These are phyloP conservation scores for Petaurus breviceps DNA, from an alignment of 2,113 vertebrate genomes.

Conservation along the genomic window DNA sequence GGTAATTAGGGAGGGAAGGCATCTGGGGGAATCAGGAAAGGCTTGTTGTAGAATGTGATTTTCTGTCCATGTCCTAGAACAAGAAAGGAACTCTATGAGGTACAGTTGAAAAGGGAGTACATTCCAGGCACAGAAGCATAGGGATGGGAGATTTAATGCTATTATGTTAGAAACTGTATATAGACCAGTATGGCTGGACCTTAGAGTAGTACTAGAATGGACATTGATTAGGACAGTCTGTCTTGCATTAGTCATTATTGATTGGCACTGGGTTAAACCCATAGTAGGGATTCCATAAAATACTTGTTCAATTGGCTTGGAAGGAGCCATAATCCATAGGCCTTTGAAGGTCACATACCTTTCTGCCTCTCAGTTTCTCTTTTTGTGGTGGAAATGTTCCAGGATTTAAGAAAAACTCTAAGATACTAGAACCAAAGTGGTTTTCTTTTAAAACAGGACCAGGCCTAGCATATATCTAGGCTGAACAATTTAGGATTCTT, in stretches of 20 bases:
- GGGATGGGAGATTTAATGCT: background rate
- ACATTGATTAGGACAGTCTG: background rate
- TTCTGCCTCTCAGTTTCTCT: background rate
- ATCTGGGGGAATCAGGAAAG: background rate
- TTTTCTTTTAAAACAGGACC: background rate
- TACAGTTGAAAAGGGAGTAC: background rate
- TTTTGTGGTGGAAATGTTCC: conserved; percentile 1
- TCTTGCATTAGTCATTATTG: background rate
- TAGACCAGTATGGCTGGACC: background rate
- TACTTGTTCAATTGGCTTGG: background rate
- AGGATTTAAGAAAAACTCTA: background rate
- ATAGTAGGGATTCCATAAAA: background rate
- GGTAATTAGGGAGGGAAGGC: background rate
- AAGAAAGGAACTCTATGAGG: background rate
- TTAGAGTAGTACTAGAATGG: background rate
- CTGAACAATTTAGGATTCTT: conserved; percentile 27
- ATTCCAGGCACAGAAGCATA: background rate
- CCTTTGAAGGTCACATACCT: background rate
- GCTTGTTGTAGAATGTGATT: background rate
- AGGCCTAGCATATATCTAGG: background rate
- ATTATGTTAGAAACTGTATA: background rate
- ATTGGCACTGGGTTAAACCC: background rate
- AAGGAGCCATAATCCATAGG: background rate
- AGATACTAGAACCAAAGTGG: background rate
- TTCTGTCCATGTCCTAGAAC: background rate